These are phyloP conservation scores for Nannospalax galili DNA, from an alignment of 2,113 vertebrate species.

Conservation along the genomic window DNA sequence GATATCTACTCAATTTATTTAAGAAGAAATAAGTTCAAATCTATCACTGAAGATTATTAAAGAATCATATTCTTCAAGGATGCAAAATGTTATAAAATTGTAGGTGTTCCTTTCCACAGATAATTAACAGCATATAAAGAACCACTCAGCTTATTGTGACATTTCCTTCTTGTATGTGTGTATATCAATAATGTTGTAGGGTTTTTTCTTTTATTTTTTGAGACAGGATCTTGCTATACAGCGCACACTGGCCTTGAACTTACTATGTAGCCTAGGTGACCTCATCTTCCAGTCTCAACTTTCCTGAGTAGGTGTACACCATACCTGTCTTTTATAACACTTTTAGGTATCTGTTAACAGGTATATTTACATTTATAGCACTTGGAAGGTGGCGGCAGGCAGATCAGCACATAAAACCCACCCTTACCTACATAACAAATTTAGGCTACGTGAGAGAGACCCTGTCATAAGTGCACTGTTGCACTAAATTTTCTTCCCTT, in stretches of 20 bases:
- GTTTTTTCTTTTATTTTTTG: not conserved
- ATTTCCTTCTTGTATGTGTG: not conserved
- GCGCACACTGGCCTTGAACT: not conserved
- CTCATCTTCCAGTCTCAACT: not conserved
- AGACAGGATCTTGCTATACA: not conserved
- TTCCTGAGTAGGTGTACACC: not conserved
- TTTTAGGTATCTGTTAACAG: not conserved
- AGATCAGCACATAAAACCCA: no score
- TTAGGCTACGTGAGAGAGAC: no score
- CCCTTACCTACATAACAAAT: not conserved
- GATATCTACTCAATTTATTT: no score
- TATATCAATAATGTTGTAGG: not conserved
- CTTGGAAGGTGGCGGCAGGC: no score
- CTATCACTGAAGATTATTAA: not conserved
- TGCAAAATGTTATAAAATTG: not conserved
- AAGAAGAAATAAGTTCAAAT: conserved; percentile 10
- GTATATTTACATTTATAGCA: not conserved
- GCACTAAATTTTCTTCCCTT: no score
- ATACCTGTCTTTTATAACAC: not conserved
- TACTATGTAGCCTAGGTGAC: no score
- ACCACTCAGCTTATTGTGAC: not conserved
- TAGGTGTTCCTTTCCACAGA: not conserved
- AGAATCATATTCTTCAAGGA: not conserved
- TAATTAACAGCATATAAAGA: not conserved
- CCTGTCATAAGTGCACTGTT: not conserved